Base-by-base conservation (phyloP, 2,113 vertebrate genomes). In the Falco punctatus region DNA sequence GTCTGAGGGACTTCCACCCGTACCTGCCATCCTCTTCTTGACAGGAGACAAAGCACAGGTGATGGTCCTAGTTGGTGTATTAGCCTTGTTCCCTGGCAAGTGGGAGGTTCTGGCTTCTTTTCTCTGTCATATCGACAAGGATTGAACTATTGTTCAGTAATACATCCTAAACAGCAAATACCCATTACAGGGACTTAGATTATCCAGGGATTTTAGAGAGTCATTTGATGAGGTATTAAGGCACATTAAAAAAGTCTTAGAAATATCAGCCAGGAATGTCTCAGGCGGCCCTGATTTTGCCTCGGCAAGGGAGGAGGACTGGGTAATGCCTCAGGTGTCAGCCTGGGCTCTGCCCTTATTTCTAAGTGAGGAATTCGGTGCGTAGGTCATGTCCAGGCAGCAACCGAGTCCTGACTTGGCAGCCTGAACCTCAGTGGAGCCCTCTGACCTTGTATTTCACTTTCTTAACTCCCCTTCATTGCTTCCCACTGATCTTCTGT, bases 41-140 rank as follows among this genome's bases (percentile, higher is more conserved):
- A 7, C 32, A 66, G 64, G 71, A 92, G 30, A 57, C 5, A 24
- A 80, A 67, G 57, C 35, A 38, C 48, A 58, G 55, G 15, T 44
- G 15, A 10, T 20, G 13, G 46, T 58, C 13, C 15, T 54, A 0
- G 33, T 32, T 77, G 20, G 33, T 21, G 5, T 30, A 5, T 64
- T 27, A 30, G 11, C n/a, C 35, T 54, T 70, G 19, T 7, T 72
- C 26, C 17, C 38, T 51, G 62, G 20, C 17, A 67, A 64, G 3
- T 11, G 23, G 26, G 38, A 69, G 4, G 1, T 71, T 42, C 70
- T 75, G 49, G 15, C 15, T 59, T 71, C 73, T 59, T 15, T 27
- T 15, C 4, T 69, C 13, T 57, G 0, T 10, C 5, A 2, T 15
- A 54, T 22, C 30, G 42, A n/a, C 46, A 49, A 8, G 42, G 3